Conservation (phyloP, 37 sponge, comb jelly and placozoan species). For the Mnemiopsis leidyi region DNA sequence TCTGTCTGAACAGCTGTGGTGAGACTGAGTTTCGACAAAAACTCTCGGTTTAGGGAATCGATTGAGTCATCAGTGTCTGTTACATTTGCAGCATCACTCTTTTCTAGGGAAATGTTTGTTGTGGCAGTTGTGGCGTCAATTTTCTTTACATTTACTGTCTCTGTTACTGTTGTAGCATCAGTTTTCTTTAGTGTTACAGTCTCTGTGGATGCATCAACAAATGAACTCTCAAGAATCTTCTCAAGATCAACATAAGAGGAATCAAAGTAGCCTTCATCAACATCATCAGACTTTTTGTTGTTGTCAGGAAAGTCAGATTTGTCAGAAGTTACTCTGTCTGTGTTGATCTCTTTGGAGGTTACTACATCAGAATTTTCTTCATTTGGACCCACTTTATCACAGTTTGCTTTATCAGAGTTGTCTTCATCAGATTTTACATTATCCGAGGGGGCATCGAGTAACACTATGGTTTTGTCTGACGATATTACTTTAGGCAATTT, state of each 20-base stretch:
- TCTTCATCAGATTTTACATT: not conserved
- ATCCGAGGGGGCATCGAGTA: not conserved
- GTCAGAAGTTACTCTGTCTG: not conserved
- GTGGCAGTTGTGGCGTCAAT: not conserved
- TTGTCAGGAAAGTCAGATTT: not conserved
- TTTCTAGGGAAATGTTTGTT: not conserved
- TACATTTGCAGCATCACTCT: not conserved
- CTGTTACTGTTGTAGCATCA: not conserved
- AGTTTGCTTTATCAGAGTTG: not conserved
- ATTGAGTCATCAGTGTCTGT: not conserved
- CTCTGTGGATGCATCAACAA: not conserved
- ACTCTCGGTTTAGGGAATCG: not conserved
- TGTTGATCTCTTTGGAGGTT: not conserved
- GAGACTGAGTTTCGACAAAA: not conserved
- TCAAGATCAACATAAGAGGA: not conserved
- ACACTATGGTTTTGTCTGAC: not conserved
- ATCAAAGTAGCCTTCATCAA: slow-evolving; percentile 36
- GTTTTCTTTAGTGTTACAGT: no score
- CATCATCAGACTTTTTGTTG: not conserved
- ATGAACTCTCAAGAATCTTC: not conserved
- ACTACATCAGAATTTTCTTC: not conserved
- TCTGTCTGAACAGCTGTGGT: not conserved
- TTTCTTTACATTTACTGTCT: no score
- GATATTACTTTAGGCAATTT: no score
- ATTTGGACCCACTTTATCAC: not conserved